Conservation (phyloP, 2,113 vertebrate species). For the Cyprinus carpio region DNA sequence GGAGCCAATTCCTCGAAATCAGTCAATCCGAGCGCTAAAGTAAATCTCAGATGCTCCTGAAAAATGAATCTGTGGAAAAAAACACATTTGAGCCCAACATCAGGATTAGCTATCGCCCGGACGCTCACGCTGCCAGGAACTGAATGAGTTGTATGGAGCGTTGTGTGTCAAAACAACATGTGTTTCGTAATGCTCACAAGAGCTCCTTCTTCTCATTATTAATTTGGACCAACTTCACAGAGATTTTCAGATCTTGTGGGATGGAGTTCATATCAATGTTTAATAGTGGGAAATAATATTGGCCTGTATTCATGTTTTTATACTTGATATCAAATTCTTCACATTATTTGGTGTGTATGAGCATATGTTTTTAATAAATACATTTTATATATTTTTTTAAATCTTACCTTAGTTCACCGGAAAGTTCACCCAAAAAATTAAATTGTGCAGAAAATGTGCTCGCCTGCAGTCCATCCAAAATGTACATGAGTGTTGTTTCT, state of each 20-base stretch:
- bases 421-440: too few species aligned
- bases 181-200: background rate
- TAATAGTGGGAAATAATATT: background rate
- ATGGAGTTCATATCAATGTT: background rate
- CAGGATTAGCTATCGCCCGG: background rate
- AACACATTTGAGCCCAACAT: background rate
- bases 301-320: background rate
- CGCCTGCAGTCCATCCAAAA: too few species aligned
- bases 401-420: too few species aligned
- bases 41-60: background rate
- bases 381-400: too few species aligned
- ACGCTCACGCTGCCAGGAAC: background rate
- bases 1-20: constrained; percentile 1
- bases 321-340: too few species aligned
- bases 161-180: constrained; percentile 24
- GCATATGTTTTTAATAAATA: too few species aligned
- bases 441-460: too few species aligned
- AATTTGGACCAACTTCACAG: background rate
- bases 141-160: background rate
- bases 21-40: background rate
- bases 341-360: too few species aligned
- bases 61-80: constrained; percentile 21
- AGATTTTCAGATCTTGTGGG: background rate
- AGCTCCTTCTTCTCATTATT: background rate
- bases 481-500: too few species aligned